Conservation (phyloP, 2,797 vertebrate species). For the Xiphophorus birchmanni region DNA sequence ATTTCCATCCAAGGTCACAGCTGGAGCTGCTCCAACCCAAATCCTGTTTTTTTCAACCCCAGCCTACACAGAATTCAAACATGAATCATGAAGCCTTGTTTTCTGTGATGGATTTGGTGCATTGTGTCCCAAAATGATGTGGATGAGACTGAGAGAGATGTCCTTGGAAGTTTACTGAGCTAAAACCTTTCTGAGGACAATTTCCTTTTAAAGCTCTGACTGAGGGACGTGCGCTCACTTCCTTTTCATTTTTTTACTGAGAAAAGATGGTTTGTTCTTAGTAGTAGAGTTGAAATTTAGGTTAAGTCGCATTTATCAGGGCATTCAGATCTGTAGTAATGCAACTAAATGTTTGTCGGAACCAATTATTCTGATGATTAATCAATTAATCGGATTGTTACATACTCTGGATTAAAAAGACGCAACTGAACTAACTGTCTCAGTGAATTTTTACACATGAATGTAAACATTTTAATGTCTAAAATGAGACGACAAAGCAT, state of each 20-base stretch:
- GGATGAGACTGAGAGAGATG: slow-evolving; percentile 10
- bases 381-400: no score
- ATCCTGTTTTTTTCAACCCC: slow-evolving; percentile 12
- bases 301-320: background rate
- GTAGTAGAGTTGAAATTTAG: background rate
- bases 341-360: no score
- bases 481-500: no score
- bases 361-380: no score
- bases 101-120: background rate
- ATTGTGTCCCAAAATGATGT: background rate
- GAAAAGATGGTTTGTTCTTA: background rate
- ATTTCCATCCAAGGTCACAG: slow-evolving; percentile 4
- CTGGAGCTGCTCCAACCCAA: background rate
- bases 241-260: background rate
- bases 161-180: slow-evolving; percentile 12
- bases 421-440: no score
- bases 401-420: no score
- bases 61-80: slow-evolving; percentile 17
- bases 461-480: no score
- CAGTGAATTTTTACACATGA: no score
- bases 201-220: background rate
- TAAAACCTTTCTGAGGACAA: slow-evolving; percentile 5
- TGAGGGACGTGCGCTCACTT: background rate
- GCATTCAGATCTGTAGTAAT: slow-evolving; percentile 4
- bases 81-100: background rate